A percentile compares a stretch with the other conserved stretches of the same genome.
Conservation (phyloP, 2,888 invertebrate genomes). For the Sceliomorpha sp. region DNA sequence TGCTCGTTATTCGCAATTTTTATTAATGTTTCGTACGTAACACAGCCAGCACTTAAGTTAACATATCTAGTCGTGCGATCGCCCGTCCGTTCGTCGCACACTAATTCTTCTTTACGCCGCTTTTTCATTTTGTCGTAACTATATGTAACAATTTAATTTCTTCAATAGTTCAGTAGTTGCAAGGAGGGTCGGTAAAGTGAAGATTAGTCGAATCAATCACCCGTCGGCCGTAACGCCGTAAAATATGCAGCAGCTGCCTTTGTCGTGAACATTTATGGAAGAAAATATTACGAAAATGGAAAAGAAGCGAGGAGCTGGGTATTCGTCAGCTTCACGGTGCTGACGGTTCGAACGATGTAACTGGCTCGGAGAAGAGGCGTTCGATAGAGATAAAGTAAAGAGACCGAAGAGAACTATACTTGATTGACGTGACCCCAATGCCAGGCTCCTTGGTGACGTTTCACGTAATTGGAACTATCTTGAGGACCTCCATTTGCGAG, state of each 20-base stretch:
- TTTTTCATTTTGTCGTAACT: too few species aligned
- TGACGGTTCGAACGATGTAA: slow-evolving; percentile 48
- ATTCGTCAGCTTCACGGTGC: slow-evolving; percentile 20
- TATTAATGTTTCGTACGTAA: too few species aligned
- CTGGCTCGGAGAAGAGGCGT: slow-evolving; percentile 43
- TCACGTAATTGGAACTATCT: slow-evolving; percentile 68
- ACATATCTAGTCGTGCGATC: too few species aligned
- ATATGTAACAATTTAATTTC: too few species aligned
- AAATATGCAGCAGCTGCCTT: slow-evolving; percentile 6
- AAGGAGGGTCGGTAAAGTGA: too few species aligned
- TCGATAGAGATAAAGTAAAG: slow-evolving; percentile 52
- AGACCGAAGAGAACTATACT: slow-evolving; percentile 55
- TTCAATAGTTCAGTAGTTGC: too few species aligned
- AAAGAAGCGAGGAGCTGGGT: slow-evolving; percentile 22
- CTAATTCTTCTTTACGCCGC: too few species aligned
- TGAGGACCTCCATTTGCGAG: slow-evolving; percentile 61
- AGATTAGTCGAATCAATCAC: background rate
- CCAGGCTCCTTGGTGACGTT: slow-evolving; percentile 62
- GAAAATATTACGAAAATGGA: slow-evolving; percentile 19
- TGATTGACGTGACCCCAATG: slow-evolving; percentile 70
- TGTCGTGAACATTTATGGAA: slow-evolving; percentile 9
- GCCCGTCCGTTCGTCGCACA: too few species aligned
- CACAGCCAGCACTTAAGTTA: too few species aligned
- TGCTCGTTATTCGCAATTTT: too few species aligned
- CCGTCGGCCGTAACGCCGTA: background rate